These are phyloP conservation scores for Mareca penelope DNA, from an alignment of 2,797 vertebrate genomes.

Conservation along the genomic window DNA sequence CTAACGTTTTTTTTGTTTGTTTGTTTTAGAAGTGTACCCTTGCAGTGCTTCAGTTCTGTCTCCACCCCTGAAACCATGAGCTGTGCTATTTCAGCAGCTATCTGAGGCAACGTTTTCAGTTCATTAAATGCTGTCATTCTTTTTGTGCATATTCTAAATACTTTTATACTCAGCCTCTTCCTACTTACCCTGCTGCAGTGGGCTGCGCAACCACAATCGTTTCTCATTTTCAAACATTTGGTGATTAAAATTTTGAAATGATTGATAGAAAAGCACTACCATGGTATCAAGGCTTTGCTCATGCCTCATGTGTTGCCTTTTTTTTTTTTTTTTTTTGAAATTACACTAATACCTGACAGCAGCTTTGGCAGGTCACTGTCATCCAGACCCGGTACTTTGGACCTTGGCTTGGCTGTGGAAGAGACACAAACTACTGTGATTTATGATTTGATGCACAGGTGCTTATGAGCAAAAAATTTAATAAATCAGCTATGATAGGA, in stretches of 20 bases:
- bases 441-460: neutral
- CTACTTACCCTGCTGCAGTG: neutral
- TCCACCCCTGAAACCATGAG: neutral
- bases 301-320: accelerated
- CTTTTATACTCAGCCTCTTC: neutral
- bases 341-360: neutral
- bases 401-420: neutral
- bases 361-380: neutral
- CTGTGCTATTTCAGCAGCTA: neutral
- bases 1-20: neutral
- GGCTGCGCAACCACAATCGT: neutral
- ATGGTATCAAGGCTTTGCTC: neutral
- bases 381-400: neutral
- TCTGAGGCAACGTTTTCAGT: neutral
- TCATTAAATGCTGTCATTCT: neutral
- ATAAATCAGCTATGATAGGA: neutral
- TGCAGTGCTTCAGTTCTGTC: neutral
- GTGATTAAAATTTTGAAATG: neutral
- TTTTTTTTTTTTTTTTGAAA: neutral
- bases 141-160: neutral
- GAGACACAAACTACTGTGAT: neutral
- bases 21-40: neutral
- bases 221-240: neutral
- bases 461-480: neutral
- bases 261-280: neutral